Evolutionary conservation across 2,797 vertebrate genomes (phyloP), one percentile per base, ranked within the genome.

Genomic region (Momotus momota): DNA sequence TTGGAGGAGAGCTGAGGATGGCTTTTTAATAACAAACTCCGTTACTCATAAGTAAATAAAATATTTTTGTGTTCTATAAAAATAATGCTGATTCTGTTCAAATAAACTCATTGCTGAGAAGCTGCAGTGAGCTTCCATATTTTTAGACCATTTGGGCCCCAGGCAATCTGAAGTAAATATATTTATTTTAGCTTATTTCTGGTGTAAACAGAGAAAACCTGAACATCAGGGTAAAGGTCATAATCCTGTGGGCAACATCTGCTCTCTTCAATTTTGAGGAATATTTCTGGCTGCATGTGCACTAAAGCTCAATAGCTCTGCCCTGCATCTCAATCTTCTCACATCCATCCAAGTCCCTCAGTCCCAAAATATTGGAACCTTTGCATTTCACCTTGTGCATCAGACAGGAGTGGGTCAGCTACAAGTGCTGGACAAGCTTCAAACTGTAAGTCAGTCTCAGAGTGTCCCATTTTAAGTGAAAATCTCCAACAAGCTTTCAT

Each of bases 191-290:
- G 66, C 26, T 90, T 93, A 82, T 92, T 83, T 67, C 57, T 65
- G 52, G 38, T 94, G 83, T 90, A 95, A 95, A 92, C 81, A 88
- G 55, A 92, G 82, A 86, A 96, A 97, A 96, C 90, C 83, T 96
- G 95, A 95, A 69, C 91, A 95, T 90, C 81, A 87, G 91, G 86
- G 84, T 93, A 94, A 95, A 95, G 91, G 90, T 95, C 88, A 82
- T 25, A 95, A 82, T 90, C 85, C 77, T 91, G 88, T 19, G 77
- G 49, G 94, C 66, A 90, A 57, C 54, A 73, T 64, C 74, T 87
- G 71, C 57, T 88, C 33, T 74, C 61, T 82, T 89, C 65, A 87
- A 93, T 93, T 92, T 92, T 92, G 67, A 92, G 60, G 57, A 93
- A 87, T 33, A 86, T 6, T 86, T 87, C 87, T 71, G 51, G 66